Base-by-base conservation (phyloP, 2,113 vertebrate genomes). In the Alethe castanea region DNA sequence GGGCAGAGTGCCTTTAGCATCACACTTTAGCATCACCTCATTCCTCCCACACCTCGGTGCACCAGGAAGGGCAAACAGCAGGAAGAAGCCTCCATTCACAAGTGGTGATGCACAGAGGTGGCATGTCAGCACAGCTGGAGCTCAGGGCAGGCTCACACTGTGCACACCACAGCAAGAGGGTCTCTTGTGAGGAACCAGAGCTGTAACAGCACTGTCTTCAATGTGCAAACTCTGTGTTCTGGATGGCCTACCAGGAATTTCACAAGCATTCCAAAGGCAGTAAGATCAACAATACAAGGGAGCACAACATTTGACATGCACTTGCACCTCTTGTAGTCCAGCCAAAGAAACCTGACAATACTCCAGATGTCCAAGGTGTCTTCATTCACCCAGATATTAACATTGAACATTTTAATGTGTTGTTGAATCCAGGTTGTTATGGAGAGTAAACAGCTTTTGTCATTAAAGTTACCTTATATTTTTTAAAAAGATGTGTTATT, bases 261-360 rank as follows among this genome's bases (percentile, higher is more conserved):
- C 3, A 4, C 2, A 2, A 65, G 50, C 10, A 4, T 44, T 9
- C 45, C 50, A 61, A 40, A 66, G 33, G 28, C 54, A 71, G 35
- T 31, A 42, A 38, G 24, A 33, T 59, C 12, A 44, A 28, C 1
- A 6, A 14, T n/a, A 72, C 24, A 65, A 87, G 11, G 53, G 36
- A 40, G 33, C 5, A 8, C 0, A 0, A 11, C 22, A 12, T 6
- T 18, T 2, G 2, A 54, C 25, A 4, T 3, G 9, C 25, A 18
- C 19, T 3, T 5, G 0, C 2, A 2, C 3, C 11, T 61, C 57
- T 65, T 26, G 44, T 9, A 71, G 44, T 12, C 44, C 15, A 35
- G 35, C 48, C 9, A 3, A 42, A 61, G 19, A 74, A 36, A 64
- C 47, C 12, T 56, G n/a, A 69, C 2, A 4, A 9, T 53, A 62